A percentile compares a stretch with the other conserved stretches of the same genome.
phyloP scores from a whole-genome alignment of 2,113 vertebrate genomes.

The sheep (Ovis aries) region ARS-UI_Ramb_v3.0 NC_056067.1:10407001-10407500 shows the following conservation, averaged over 20 bases:
- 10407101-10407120: neutral
- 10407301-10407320: neutral
- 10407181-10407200: neutral
- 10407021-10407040: neutral
- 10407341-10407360: neutral
- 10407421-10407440: neutral
- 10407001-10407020: neutral
- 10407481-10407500: neutral
- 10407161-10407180: neutral
- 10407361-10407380: neutral
- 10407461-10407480: neutral
- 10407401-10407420: neutral
- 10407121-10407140: neutral
- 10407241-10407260: neutral
- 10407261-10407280: neutral
- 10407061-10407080: neutral
- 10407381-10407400: neutral
- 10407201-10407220: neutral
- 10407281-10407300: neutral
- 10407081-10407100: neutral
- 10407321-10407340: neutral
- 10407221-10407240: neutral
- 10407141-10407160: neutral
- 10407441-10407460: neutral
- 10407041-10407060: neutral